A percentile compares a stretch with the other conserved stretches of the same genome.
These are phyloP conservation scores for Microcebus murinus DNA, from an alignment of 2,113 vertebrate genomes.

Conservation along the genomic window DNA sequence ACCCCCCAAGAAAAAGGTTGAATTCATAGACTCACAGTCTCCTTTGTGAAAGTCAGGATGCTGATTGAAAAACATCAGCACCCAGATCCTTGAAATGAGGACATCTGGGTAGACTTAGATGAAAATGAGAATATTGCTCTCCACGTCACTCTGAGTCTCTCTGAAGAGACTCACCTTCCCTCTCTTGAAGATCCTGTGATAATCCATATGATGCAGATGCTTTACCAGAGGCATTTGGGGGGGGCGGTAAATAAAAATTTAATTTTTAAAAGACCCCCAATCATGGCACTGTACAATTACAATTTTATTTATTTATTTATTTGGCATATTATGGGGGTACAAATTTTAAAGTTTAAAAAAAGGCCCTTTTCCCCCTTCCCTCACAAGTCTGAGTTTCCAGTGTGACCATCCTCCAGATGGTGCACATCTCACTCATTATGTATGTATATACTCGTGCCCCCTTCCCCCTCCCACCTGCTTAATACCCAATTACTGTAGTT, in stretches of 20 bases:
- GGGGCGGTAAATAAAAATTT: slow-evolving; percentile 63
- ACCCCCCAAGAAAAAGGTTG: neutral
- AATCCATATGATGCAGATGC: neutral
- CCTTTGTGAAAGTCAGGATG: neutral
- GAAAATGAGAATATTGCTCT: neutral
- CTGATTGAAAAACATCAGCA: neutral
- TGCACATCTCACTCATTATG: too few relatives aligned
- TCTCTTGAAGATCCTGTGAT: neutral
- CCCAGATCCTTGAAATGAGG: neutral
- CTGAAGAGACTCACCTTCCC: neutral
- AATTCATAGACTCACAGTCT: neutral
- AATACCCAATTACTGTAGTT: too few relatives aligned
- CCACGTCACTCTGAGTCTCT: neutral
- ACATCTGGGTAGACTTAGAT: neutral
- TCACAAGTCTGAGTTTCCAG: too few relatives aligned
- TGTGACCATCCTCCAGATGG: too few relatives aligned
- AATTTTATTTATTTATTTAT: slow-evolving; percentile 14
- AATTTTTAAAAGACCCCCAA: slow-evolving; percentile 47
- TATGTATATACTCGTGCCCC: too few relatives aligned
- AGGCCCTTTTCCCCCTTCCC: too few relatives aligned
- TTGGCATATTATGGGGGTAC: too few relatives aligned
- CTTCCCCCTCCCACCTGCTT: too few relatives aligned
- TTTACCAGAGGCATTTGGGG: neutral
- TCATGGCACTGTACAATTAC: slow-evolving; percentile 50
- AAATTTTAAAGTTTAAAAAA: too few relatives aligned